Evolutionary conservation across 1,140 invertebrate species (phyloP).

Genomic region (Papilio aristodemus): DNA sequence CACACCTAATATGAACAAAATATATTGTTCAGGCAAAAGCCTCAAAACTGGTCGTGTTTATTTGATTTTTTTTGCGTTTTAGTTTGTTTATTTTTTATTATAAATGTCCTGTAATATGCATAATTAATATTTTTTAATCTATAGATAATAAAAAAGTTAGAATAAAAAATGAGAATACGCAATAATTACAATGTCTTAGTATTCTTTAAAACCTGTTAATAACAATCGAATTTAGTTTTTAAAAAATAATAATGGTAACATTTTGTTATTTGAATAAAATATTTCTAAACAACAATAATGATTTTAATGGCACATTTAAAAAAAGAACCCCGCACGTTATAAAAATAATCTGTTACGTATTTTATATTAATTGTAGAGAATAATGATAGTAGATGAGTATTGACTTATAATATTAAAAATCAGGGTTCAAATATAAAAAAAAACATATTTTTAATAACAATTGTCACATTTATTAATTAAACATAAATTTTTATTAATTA

Average conservation of each 20-base stretch:
- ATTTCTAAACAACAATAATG: background rate
- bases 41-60: no score
- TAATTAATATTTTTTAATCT: background rate
- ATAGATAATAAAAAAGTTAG: background rate
- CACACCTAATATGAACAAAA: no score
- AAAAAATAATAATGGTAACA: background rate
- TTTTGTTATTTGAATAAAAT: background rate
- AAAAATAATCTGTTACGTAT: no score
- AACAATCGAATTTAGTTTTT: background rate
- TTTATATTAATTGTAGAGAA: no score
- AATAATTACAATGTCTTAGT: background rate
- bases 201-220: background rate
- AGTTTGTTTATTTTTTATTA: no score
- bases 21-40: no score
- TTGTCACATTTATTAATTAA: background rate
- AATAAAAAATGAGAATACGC: background rate
- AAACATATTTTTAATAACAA: background rate
- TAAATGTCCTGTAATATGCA: background rate
- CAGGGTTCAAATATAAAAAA: conserved; percentile 1
- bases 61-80: no score
- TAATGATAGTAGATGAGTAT: background rate
- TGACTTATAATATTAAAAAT: background rate
- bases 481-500: background rate
- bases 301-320: background rate
- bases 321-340: background rate